phyloP scores from a whole-genome alignment of 1,140 invertebrate species.

The Cheumatopsyche charites region DNA sequence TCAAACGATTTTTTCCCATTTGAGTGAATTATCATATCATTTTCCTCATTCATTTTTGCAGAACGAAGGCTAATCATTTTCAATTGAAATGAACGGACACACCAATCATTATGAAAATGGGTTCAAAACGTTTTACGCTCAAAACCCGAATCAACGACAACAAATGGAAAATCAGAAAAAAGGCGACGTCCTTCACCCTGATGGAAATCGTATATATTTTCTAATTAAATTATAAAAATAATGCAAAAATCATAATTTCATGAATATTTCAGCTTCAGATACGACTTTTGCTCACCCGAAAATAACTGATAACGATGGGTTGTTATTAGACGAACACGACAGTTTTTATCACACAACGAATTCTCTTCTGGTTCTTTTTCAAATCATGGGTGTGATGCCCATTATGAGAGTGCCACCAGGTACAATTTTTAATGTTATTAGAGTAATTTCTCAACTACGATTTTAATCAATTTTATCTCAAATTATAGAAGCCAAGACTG shows the following conservation, averaged over 20 bases:
- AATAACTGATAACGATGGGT: constrained; percentile 53
- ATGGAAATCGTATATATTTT: background rate
- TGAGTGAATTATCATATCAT: no score
- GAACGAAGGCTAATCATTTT: background rate
- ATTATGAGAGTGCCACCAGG: constrained; percentile 66
- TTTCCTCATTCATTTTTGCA: no score
- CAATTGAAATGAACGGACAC: constrained; percentile 1
- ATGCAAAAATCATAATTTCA: no score
- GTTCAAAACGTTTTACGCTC: constrained; percentile 30
- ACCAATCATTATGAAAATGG: background rate
- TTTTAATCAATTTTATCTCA: constrained; percentile 16
- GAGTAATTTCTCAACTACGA: background rate
- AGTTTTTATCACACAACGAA: constrained; percentile 71
- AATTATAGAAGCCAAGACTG: constrained; percentile 54
- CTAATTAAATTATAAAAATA: no score
- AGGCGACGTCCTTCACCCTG: background rate
- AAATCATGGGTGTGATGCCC: constrained; percentile 75
- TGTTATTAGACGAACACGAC: constrained; percentile 64
- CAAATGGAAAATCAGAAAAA: constrained; percentile 35
- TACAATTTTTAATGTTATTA: constrained; percentile 46
- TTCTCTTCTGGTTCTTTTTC: constrained; percentile 69
- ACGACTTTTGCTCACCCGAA: background rate
- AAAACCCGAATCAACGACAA: constrained; percentile 45
- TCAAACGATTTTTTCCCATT: no score
- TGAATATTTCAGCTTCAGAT: background rate